Conservation (phyloP, 2,113 vertebrate genomes). For the Epinephelus moara region DNA sequence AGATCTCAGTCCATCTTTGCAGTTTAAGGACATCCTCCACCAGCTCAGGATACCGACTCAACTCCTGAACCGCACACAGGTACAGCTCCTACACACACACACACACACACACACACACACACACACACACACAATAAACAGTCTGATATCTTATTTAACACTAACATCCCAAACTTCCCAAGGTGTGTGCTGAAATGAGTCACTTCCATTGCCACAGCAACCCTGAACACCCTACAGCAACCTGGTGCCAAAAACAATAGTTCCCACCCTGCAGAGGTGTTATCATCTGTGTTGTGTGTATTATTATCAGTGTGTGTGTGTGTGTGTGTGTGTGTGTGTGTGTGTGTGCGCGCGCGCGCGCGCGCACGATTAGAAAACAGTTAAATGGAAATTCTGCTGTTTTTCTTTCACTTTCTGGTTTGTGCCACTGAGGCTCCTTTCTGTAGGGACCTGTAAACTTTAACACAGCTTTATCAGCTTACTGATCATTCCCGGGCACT, state of each 20-base stretch:
- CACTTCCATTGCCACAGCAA: no score
- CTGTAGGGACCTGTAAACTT: no score
- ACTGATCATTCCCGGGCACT: no score
- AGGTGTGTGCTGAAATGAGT: no score
- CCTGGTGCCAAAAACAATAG: no score
- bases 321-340: neutral
- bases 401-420: conserved; percentile 1
- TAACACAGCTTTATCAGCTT: no score
- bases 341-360: neutral
- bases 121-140: conserved; percentile 15
- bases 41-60: conserved; percentile 89
- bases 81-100: conserved; percentile 88
- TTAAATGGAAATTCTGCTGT: neutral
- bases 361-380: no score
- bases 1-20: conserved; percentile 88
- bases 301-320: no score
- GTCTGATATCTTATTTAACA: neutral
- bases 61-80: conserved; percentile 91
- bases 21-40: conserved; percentile 93
- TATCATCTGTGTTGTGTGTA: no score
- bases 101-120: conserved; percentile 29
- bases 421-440: neutral
- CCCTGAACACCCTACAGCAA: no score
- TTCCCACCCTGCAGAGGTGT: no score
- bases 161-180: neutral